A percentile compares a stretch with the other conserved stretches of the same genome.
Evolutionary conservation across 2,888 invertebrate genomes (phyloP).

Genomic region (Ichneumoninae sp.): DNA sequence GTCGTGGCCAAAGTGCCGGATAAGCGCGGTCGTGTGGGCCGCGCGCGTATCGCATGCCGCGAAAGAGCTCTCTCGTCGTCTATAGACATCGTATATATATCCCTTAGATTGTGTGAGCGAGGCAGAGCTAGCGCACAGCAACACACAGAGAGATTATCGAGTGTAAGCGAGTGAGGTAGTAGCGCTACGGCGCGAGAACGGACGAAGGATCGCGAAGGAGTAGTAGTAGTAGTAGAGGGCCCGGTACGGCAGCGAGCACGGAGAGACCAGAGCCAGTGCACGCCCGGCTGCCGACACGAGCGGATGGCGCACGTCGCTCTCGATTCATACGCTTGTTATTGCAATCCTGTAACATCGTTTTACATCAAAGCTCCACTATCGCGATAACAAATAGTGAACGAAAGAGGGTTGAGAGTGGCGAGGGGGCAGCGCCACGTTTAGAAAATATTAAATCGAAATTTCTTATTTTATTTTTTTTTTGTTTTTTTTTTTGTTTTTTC

Average conservation of each 20-base stretch:
- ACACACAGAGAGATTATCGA: slow-evolving; percentile 39
- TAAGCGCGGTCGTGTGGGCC: slow-evolving; percentile 66
- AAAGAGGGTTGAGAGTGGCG: slow-evolving; percentile 42
- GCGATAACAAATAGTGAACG: slow-evolving; percentile 51
- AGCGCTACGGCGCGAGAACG: slow-evolving; percentile 48
- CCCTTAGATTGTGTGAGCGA: slow-evolving; percentile 32
- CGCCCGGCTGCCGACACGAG: slow-evolving; percentile 84
- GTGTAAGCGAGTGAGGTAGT: slow-evolving; percentile 46
- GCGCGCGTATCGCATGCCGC: slow-evolving; percentile 64
- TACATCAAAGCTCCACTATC: slow-evolving; percentile 26
- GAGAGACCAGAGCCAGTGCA: slow-evolving; percentile 79
- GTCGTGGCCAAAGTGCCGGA: slow-evolving; percentile 62
- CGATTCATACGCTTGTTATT: slow-evolving; percentile 74
- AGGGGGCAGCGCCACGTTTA: slow-evolving; percentile 12
- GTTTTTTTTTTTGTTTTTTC: neutral
- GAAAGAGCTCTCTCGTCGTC: slow-evolving; percentile 38
- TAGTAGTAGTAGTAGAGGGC: slow-evolving; percentile 62
- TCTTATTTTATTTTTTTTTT: too few species aligned
- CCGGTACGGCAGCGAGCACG: slow-evolving; percentile 52
- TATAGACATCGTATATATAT: slow-evolving; percentile 15
- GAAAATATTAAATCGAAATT: neutral
- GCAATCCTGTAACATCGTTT: slow-evolving; percentile 71
- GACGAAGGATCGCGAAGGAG: slow-evolving; percentile 62
- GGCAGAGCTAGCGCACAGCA: slow-evolving; percentile 9
- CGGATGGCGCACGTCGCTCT: slow-evolving; percentile 80